These are phyloP conservation scores for Aradophagus sp. DNA, from an alignment of 1,140 invertebrate genomes.

Conservation along the genomic window DNA sequence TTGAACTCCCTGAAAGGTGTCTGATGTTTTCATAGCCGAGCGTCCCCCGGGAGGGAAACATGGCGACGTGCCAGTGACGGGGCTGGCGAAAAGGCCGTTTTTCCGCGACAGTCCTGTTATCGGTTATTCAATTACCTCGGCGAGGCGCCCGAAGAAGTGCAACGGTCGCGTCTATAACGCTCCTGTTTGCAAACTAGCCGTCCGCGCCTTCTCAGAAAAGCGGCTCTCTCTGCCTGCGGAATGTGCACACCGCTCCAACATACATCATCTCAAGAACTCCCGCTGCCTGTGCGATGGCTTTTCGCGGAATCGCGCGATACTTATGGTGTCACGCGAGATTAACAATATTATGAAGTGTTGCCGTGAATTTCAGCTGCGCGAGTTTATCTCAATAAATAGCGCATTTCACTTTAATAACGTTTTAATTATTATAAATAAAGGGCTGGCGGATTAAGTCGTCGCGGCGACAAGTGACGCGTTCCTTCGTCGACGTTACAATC, in stretches of 20 bases:
- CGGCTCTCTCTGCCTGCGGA: constrained; percentile 18
- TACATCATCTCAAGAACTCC: constrained; percentile 49
- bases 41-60: constrained; percentile 5
- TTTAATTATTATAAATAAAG: constrained; percentile 26
- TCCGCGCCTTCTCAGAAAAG: constrained; percentile 46
- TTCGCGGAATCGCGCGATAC: constrained; percentile 42
- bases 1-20: constrained; percentile 10
- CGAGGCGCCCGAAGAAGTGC: constrained; percentile 42
- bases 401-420: constrained; percentile 21
- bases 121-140: constrained; percentile 53
- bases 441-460: neutral
- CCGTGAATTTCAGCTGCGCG: constrained; percentile 10
- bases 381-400: constrained; percentile 14
- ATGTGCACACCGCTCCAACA: constrained; percentile 28
- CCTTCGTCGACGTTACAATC: neutral
- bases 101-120: constrained; percentile 43
- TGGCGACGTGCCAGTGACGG: constrained; percentile 28
- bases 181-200: constrained; percentile 52
- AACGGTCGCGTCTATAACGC: constrained; percentile 46
- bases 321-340: constrained; percentile 48
- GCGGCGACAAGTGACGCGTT: neutral
- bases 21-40: constrained; percentile 12
- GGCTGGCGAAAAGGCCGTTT: constrained; percentile 25
- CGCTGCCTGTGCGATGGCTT: constrained; percentile 30
- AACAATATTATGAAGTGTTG: constrained; percentile 38